Conservation (phyloP, 2,797 vertebrate species). For the Catamblyrhynchus diadema region DNA sequence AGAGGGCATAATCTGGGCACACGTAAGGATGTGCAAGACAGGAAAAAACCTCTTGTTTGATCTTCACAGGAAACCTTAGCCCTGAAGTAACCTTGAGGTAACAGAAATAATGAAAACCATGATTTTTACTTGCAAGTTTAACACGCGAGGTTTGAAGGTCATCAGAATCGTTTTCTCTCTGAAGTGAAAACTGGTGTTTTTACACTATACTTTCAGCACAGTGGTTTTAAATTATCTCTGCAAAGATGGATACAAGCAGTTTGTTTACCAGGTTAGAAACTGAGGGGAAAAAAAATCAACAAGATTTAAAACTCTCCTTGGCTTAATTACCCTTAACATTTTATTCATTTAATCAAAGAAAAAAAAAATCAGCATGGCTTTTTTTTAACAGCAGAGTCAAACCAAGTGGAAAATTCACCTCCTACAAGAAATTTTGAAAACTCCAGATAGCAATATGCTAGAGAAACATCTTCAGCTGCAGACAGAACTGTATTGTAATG, state of each 20-base stretch:
- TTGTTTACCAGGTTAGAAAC: slow-evolving; percentile 50
- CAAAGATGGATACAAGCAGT: not conserved
- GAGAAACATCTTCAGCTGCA: slow-evolving; percentile 36
- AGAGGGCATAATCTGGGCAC: slow-evolving; percentile 8
- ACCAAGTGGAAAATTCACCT: slow-evolving; percentile 69
- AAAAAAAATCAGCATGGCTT: slow-evolving; percentile 49
- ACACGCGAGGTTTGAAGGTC: slow-evolving; percentile 37
- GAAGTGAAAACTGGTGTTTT: slow-evolving; percentile 44
- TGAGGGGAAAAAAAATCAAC: not conserved
- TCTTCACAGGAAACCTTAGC: slow-evolving; percentile 37
- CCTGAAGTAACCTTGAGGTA: slow-evolving; percentile 43
- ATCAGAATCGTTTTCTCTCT: slow-evolving; percentile 41
- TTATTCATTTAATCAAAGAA: slow-evolving; percentile 56
- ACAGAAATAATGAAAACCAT: slow-evolving; percentile 33
- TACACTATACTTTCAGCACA: not conserved
- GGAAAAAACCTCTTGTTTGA: not conserved
- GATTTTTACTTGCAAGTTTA: slow-evolving; percentile 47
- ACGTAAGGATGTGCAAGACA: not conserved
- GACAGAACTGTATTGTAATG: not conserved
- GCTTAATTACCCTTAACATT: slow-evolving; percentile 56
- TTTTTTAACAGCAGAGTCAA: slow-evolving; percentile 63
- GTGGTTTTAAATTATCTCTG: not conserved
- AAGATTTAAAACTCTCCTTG: slow-evolving; percentile 25
- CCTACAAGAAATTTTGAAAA: slow-evolving; percentile 57
- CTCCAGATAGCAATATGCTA: not conserved